Evolutionary conservation across 2,113 vertebrate genomes (phyloP).

Genomic region (Azemiops feae): DNA sequence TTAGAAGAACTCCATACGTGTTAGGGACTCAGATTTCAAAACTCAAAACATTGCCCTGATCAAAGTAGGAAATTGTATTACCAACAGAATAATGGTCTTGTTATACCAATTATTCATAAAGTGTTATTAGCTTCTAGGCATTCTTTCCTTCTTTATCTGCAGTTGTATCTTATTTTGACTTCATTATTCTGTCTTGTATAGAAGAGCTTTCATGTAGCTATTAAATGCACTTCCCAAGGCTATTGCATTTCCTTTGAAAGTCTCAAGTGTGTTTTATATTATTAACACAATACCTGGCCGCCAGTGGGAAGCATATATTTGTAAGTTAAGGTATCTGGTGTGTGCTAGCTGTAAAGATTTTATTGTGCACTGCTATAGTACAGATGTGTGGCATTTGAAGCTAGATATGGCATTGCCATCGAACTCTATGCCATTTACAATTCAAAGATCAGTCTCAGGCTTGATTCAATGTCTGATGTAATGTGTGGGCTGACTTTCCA

Average conservation of each 20-base stretch:
- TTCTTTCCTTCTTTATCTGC: background rate
- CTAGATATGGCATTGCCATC: background rate
- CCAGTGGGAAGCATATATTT: conserved; percentile 31
- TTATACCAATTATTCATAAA: background rate
- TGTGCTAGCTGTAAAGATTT: conserved; percentile 13
- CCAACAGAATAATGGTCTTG: background rate
- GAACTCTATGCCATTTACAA: background rate
- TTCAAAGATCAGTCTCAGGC: background rate
- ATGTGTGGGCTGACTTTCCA: background rate
- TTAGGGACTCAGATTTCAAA: background rate
- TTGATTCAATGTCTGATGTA: background rate
- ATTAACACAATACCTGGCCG: conserved; percentile 26
- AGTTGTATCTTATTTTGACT: conserved; percentile 24
- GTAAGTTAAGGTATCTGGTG: conserved; percentile 19
- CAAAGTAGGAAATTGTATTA: background rate
- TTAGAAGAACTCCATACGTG: background rate
- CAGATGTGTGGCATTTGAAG: conserved; percentile 2
- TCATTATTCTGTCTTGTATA: conserved; percentile 20
- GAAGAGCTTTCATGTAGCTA: conserved; percentile 30
- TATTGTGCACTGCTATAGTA: conserved; percentile 5
- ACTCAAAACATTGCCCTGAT: background rate
- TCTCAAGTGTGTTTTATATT: conserved; percentile 31
- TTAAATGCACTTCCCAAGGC: conserved; percentile 27
- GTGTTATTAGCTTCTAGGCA: background rate
- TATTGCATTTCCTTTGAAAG: conserved; percentile 26